Conservation (phyloP, 2,113 vertebrate genomes). For the Bombycilla garrulus region DNA sequence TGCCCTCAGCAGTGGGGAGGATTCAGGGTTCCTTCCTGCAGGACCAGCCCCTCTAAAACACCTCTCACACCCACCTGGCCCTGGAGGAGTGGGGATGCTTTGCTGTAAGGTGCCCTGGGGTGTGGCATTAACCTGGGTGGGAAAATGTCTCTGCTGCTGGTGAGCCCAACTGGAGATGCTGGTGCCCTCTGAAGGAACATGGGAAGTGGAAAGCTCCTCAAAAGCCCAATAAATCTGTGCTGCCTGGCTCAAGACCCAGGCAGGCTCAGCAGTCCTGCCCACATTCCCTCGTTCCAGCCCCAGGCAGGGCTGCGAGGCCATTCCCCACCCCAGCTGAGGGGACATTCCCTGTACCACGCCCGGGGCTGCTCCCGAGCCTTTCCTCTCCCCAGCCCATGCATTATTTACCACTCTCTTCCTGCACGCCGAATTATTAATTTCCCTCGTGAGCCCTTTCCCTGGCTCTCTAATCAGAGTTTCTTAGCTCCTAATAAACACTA, state of each 20-base stretch:
- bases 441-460: not conserved
- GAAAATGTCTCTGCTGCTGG: not conserved
- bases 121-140: not conserved
- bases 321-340: not conserved
- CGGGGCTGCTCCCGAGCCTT: not conserved
- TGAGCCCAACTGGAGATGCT: not conserved
- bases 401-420: not conserved
- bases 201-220: not conserved
- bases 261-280: not conserved
- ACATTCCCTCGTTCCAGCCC: fast-evolving
- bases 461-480: slow-evolving; percentile 15
- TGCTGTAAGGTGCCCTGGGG: not conserved
- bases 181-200: not conserved
- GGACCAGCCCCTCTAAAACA: not conserved
- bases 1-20: not conserved
- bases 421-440: not conserved
- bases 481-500: slow-evolving; percentile 20
- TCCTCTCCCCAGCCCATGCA: not conserved
- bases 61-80: not conserved
- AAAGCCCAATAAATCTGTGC: fast-evolving
- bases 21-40: not conserved
- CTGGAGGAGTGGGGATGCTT: not conserved
- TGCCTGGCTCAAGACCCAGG: not conserved
- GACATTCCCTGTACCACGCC: fast-evolving
- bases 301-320: not conserved